Evolutionary conservation across 1,140 invertebrate genomes (phyloP).

Genomic region (Varroa destructor): DNA sequence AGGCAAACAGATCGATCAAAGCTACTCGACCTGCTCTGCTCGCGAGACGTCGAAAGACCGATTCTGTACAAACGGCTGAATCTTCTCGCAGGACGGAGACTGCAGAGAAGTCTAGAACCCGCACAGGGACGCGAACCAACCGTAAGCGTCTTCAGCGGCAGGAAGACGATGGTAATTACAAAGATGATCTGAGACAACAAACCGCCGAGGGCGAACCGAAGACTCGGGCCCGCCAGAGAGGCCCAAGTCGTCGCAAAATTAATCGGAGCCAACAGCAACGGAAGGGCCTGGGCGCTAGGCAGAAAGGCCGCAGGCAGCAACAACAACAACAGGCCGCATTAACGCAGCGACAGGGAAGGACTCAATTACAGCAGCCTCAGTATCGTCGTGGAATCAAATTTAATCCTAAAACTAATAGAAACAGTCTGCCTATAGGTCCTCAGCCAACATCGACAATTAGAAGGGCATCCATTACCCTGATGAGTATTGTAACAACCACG

Average conservation of each 20-base stretch:
- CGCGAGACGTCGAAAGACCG: conserved; percentile 4
- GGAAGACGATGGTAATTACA: not conserved
- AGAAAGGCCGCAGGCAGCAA: not conserved
- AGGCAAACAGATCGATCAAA: too few relatives aligned
- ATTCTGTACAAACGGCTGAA: conserved; percentile 21
- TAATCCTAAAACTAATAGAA: conserved; percentile 11
- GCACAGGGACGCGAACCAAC: not conserved
- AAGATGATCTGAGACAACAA: not conserved
- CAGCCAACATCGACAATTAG: conserved; percentile 32
- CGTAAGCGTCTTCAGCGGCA: not conserved
- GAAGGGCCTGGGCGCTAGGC: not conserved
- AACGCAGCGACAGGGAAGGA: not conserved
- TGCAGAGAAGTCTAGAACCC: not conserved
- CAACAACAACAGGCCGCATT: not conserved
- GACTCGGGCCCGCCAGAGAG: not conserved
- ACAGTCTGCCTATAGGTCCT: not conserved
- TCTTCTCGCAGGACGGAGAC: conserved; percentile 3
- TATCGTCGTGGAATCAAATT: not conserved
- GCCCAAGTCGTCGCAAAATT: not conserved
- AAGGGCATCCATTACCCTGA: conserved; percentile 36
- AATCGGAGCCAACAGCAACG: conserved; percentile 3
- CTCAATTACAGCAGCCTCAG: not conserved
- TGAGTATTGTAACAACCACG: conserved; percentile 36
- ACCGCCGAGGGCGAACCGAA: too few relatives aligned
- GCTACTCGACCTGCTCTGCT: conserved; percentile 9